Evolutionary conservation across 2,797 vertebrate species (phyloP).

Genomic region (Amblyopsis hoosieri): DNA sequence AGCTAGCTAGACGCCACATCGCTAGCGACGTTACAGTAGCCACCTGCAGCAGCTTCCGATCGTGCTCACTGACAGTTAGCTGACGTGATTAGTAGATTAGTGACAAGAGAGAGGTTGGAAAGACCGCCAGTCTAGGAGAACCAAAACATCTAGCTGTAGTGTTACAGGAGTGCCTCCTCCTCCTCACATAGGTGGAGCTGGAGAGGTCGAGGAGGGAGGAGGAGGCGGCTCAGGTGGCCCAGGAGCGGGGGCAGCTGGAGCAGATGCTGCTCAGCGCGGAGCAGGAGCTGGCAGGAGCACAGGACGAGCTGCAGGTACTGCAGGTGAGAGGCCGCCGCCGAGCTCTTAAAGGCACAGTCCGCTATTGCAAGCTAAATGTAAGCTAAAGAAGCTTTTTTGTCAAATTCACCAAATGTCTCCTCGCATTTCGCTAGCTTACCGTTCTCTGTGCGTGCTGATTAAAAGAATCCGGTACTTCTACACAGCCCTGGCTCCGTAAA

Average conservation of each 20-base stretch:
- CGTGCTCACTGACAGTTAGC: constrained; percentile 68
- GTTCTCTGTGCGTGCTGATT: no score
- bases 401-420: no score
- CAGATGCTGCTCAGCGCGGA: constrained; percentile 61
- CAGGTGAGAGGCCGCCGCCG: constrained; percentile 65
- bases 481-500: no score
- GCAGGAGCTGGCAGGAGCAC: constrained; percentile 64
- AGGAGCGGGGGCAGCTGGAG: constrained; percentile 66
- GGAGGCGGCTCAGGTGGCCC: constrained; percentile 43
- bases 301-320: constrained; percentile 66
- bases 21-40: neutral
- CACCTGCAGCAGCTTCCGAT: constrained; percentile 82
- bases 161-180: constrained; percentile 27
- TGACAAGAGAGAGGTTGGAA: no score
- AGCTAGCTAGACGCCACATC: no score
- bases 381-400: no score
- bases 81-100: no score
- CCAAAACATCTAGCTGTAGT: no score
- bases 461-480: no score
- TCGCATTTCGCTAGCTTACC: no score
- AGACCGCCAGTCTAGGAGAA: no score
- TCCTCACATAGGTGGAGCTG: constrained; percentile 72
- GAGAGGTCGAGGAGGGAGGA: constrained; percentile 71
- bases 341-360: neutral
- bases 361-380: no score